These are phyloP conservation scores for Lynx canadensis DNA, from an alignment of 2,113 vertebrate genomes.

Conservation along the genomic window DNA sequence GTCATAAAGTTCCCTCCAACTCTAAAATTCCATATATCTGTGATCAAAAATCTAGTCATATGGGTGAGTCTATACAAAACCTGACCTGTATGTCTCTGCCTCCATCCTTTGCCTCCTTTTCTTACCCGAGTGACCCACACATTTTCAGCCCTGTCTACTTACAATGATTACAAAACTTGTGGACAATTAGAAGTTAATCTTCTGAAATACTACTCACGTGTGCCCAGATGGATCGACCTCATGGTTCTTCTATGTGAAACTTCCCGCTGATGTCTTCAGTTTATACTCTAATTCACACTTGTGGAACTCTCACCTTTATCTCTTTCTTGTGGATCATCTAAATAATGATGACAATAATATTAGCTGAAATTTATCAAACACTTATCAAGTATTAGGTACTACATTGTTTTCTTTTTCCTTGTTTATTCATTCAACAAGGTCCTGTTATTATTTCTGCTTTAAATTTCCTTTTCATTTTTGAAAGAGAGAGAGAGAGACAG, in stretches of 20 bases:
- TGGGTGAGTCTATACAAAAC: neutral
- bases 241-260: neutral
- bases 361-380: neutral
- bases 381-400: neutral
- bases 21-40: neutral
- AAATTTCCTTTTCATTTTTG: too few relatives aligned
- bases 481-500: too few relatives aligned
- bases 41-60: neutral
- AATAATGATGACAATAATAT: neutral
- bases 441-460: neutral
- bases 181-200: neutral
- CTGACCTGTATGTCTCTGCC: neutral
- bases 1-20: neutral
- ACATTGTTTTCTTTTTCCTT: neutral
- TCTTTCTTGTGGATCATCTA: neutral
- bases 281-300: neutral
- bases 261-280: neutral
- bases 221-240: neutral
- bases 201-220: neutral
- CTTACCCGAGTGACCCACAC: neutral
- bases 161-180: neutral
- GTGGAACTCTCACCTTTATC: neutral
- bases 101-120: neutral
- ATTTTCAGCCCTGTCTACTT: neutral
- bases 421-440: neutral